Evolutionary conservation across 35 echinoderm and acorn worm genomes (phyloP), one percentile per base, ranked within the genome.

Genomic region (Diadema setosum): DNA sequence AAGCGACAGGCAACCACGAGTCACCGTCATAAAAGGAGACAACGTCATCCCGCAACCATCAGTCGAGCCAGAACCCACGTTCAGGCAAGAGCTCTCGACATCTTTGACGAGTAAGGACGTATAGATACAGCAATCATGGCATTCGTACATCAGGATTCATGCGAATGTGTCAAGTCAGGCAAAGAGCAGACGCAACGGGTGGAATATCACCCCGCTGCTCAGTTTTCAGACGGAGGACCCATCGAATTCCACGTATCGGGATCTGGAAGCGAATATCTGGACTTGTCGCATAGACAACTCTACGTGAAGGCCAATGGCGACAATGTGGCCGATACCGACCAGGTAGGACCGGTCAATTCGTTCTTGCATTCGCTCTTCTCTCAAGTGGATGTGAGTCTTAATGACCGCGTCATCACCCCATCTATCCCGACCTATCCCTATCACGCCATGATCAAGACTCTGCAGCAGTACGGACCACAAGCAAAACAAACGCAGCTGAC

Each of bases 111-210:
- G 18, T 81, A 58, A 82, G 69, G 18, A 21, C 33, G 8, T 12
- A 8, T 15, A 32, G 48, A 39, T 7, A 27, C 5, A 39, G 34
- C 25, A 29, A 87, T 39, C 21, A 93, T 93, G 91, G 37, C 91
- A 24, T 82, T 88, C 21, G 75, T 93, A 23, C 85, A 88, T 42
- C 46, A 82, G 37, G 43, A 93, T 32, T 93, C 91, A 3, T 93
- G 91, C 83, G 84, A 93, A 58, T 93, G 91, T 57, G 60, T 63
- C 8, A 82, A 87, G 18, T 92, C 90, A 4, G 84, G 74, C 58
- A 88, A 88, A 36, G 80, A 52, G n/a, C 31, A 46, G 17, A 85
- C 74, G 1, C 24, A 81, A 40, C 83, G 91, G 91, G 64, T 70
- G 25, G 80, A 87, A 30, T 83, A 83, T 75, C 75, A 87, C 37